Evolutionary conservation across 2,797 vertebrate genomes (phyloP).

Genomic region (Acanthiza pusilla): DNA sequence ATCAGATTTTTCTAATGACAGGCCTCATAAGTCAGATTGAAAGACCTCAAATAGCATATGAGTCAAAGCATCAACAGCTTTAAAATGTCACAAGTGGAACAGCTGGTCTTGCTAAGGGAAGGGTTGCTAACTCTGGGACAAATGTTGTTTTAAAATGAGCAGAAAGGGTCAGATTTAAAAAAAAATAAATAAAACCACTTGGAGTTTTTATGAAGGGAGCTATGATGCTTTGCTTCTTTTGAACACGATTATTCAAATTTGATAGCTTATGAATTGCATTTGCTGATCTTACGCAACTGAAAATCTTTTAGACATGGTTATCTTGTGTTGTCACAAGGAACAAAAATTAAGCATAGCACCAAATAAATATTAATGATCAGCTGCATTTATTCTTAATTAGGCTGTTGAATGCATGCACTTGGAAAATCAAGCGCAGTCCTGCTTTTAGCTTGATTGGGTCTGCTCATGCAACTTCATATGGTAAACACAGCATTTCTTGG

Average conservation of each 20-base stretch:
- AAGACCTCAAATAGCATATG: slow-evolving; percentile 60
- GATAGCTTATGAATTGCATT: neutral
- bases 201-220: neutral
- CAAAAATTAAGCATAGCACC: neutral
- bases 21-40: slow-evolving; percentile 58
- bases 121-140: neutral
- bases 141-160: slow-evolving; percentile 4
- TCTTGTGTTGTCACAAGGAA: neutral
- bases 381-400: neutral
- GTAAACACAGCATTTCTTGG: neutral
- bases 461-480: neutral
- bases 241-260: neutral
- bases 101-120: slow-evolving; percentile 55
- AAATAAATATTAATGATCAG: neutral
- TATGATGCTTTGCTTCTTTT: neutral
- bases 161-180: neutral
- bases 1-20: slow-evolving; percentile 66
- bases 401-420: neutral
- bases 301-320: neutral
- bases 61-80: slow-evolving; percentile 63
- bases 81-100: slow-evolving; percentile 66
- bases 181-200: neutral
- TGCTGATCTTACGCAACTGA: neutral
- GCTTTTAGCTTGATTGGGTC: neutral
- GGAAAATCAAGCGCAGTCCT: neutral